Base-by-base conservation (phyloP, 2,113 vertebrate genomes). In the Sebastes fasciatus region DNA sequence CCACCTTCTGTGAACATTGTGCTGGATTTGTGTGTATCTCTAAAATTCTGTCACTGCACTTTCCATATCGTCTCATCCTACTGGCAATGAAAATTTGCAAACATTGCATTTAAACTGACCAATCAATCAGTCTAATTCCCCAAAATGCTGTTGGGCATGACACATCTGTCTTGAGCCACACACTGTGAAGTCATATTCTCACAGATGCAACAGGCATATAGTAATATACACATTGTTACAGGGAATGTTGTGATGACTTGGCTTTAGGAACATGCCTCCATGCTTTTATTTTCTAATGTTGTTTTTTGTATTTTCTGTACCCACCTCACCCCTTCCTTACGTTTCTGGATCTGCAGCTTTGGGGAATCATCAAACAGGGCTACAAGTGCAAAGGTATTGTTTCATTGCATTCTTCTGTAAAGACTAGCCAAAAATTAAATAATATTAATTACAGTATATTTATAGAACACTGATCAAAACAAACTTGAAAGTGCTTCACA, bases 301-400 rank as follows among this genome's bases (percentile, higher is more conserved):
- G 43, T 57, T 65, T 82, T 46, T 76, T 70, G 16, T 68, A 11
- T 61, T 43, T 57, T 54, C 45, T 60, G 1, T 54, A 54, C 13
- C 82, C 87, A 79, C 80, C 86, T 92, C 85, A 4, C 5, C 75
- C 77, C 94, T 65, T 61, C n/a, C 72, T 83, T 85, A 77, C 72
- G 88, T 94, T 82, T 93, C 55, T 5, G 87, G 87, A 71, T 79
- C 90, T 96, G 79, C 96, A 99, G 98, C 97, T 99, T 71, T 99
- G 98, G 98, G 98, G 98, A 74, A 98, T 99, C 94, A 99, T 99
- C 95, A 99, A 99, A 91, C 98, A 99, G 95, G 98, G 98, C 89
- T 98, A 97, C 95, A 99, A 98, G 94, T 99, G 98, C 93, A 99
- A 98, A 99, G 98, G 98, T 99, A 97, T 74, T 57, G 79, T 54